A percentile compares a stretch with the other conserved stretches of the same genome.
phyloP scores from a whole-genome alignment of 2,113 vertebrate species.

The Lasiurus borealis region DNA sequence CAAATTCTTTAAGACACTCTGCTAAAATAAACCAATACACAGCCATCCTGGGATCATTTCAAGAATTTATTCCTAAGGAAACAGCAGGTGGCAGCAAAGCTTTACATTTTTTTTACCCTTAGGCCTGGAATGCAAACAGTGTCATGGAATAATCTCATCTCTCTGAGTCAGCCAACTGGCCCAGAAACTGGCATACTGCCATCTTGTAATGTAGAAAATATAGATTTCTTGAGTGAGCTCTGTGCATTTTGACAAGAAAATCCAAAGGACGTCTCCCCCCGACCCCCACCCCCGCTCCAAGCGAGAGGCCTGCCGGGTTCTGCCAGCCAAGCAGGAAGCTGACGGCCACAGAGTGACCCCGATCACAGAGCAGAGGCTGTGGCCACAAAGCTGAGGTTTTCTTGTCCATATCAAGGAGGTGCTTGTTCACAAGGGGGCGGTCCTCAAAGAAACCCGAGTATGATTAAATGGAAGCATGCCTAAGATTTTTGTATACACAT shows the following conservation, averaged over 20 bases:
- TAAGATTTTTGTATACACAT: background rate
- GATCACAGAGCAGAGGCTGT: background rate
- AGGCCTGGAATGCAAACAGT: slow-evolving; percentile 53
- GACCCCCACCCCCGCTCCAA: background rate
- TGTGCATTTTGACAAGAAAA: background rate
- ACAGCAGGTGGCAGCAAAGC: slow-evolving; percentile 88
- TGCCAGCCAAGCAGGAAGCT: background rate
- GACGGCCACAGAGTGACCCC: background rate
- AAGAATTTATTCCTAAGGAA: slow-evolving; percentile 74
- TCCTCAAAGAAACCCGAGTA: background rate
- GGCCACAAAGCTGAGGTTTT: background rate
- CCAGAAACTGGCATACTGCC: background rate
- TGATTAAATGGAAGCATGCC: slow-evolving; percentile 9
- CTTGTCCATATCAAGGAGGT: slow-evolving; percentile 7
- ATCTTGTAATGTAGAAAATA: background rate
- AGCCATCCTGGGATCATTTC: slow-evolving; percentile 18
- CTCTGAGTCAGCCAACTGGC: slow-evolving; percentile 51
- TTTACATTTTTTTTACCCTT: slow-evolving; percentile 75
- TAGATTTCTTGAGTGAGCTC: background rate
- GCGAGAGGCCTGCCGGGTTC: background rate
- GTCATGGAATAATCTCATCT: slow-evolving; percentile 63
- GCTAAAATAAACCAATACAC: background rate
- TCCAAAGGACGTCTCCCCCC: background rate
- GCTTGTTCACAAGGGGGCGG: background rate
- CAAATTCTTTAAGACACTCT: slow-evolving; percentile 55